Conservation (phyloP, 1,140 invertebrate species). For the Oryzaephilus surinamensis region DNA sequence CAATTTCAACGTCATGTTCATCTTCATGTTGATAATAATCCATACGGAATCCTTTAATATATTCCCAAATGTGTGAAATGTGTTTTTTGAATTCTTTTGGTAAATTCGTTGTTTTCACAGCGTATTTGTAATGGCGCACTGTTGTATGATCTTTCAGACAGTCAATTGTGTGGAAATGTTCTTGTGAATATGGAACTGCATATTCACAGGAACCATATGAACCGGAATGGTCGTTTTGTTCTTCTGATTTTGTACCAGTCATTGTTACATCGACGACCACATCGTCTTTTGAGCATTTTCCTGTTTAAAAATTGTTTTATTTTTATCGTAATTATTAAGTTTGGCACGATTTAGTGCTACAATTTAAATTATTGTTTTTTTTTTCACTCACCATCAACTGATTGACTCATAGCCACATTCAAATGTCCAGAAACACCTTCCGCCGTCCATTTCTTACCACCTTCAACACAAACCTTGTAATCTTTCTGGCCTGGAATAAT, state of each 20-base stretch:
- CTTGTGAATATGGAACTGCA: slow-evolving; percentile 7
- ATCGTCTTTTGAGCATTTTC: slow-evolving; percentile 20
- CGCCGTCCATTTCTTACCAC: slow-evolving; percentile 26
- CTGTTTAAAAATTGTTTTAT: too few species aligned
- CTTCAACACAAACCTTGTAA: slow-evolving; percentile 34
- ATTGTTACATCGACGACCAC: slow-evolving; percentile 16
- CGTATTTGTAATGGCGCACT: slow-evolving; percentile 18
- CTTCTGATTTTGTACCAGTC: slow-evolving; percentile 13
- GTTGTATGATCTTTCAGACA: slow-evolving; percentile 14
- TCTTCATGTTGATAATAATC: slow-evolving; percentile 1
- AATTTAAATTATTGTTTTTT: too few species aligned
- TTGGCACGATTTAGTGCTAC: too few species aligned
- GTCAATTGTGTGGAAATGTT: slow-evolving; percentile 6
- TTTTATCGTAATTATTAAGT: too few species aligned
- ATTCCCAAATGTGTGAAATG: slow-evolving; percentile 2
- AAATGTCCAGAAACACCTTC: slow-evolving; percentile 28
- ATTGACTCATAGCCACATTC: slow-evolving; percentile 26
- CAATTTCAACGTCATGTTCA: slow-evolving; percentile 9
- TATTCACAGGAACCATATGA: slow-evolving; percentile 14
- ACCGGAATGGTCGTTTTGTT: slow-evolving; percentile 15
- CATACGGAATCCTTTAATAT: slow-evolving; percentile 7
- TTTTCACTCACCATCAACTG: slow-evolving; percentile 27
- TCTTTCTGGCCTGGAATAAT: slow-evolving; percentile 29
- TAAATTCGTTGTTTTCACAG: slow-evolving; percentile 17
- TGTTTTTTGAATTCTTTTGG: slow-evolving; percentile 14